Percentiles rank a stretch among this genome's conserved stretches.
Conservation (phyloP, 2,888 invertebrate species). For the Drosophila robusta region DNA sequence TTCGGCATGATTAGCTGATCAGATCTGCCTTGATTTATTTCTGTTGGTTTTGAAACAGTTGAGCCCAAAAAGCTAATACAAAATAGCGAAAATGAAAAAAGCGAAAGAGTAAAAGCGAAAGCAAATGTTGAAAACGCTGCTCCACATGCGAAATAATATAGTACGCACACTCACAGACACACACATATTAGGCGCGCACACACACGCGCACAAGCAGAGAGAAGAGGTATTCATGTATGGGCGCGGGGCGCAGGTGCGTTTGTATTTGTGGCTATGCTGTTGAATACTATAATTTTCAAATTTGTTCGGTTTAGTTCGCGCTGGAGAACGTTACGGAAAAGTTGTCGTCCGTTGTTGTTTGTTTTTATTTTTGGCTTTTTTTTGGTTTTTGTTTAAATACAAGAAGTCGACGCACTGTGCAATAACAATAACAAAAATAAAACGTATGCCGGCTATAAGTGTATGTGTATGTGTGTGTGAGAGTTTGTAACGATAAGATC, state of each 20-base stretch:
- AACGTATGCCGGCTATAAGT: slow-evolving; percentile 26
- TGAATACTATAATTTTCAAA: slow-evolving; percentile 76
- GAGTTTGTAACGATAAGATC: slow-evolving; percentile 15
- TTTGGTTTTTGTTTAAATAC: slow-evolving; percentile 16
- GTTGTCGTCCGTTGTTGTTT: slow-evolving; percentile 61
- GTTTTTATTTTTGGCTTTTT: slow-evolving; percentile 27
- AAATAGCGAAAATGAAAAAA: slow-evolving; percentile 19
- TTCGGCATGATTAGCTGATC: background rate
- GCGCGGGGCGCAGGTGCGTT: slow-evolving; percentile 8
- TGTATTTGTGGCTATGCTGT: slow-evolving; percentile 46
- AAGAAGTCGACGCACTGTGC: slow-evolving; percentile 6
- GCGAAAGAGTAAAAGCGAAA: slow-evolving; percentile 53
- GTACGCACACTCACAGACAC: slow-evolving; percentile 14
- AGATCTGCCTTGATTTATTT: background rate
- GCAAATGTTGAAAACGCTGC: slow-evolving; percentile 16
- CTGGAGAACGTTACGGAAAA: slow-evolving; percentile 76
- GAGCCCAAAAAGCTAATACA: slow-evolving; percentile 26
- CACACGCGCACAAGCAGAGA: slow-evolving; percentile 1
- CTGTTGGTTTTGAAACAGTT: slow-evolving; percentile 19
- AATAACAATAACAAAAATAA: slow-evolving; percentile 16
- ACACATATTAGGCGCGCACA: slow-evolving; percentile 14
- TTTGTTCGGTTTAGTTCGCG: slow-evolving; percentile 74
- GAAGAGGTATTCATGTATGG: slow-evolving; percentile 6
- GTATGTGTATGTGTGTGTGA: slow-evolving; percentile 15
- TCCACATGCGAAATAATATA: slow-evolving; percentile 40